Conservation (phyloP, 2,888 invertebrate genomes). For the Sicus ferrugineus region DNA sequence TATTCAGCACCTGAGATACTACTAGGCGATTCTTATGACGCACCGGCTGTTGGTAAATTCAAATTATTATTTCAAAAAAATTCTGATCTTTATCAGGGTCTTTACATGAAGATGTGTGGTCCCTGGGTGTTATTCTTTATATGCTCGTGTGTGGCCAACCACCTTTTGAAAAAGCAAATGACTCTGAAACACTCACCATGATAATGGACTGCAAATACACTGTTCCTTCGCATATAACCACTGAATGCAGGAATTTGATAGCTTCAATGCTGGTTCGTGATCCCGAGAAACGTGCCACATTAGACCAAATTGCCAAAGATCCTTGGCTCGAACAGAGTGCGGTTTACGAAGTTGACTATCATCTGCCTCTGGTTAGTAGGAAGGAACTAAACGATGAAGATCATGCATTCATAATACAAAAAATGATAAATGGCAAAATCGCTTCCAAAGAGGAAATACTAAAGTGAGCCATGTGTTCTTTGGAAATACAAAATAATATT, state of each 20-base stretch:
- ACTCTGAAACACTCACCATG: constrained; percentile 98
- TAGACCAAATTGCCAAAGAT: constrained; percentile 87
- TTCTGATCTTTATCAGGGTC: neutral
- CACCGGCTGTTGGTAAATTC: constrained; percentile 90
- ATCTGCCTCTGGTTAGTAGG: constrained; percentile 83
- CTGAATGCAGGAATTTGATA: constrained; percentile 88
- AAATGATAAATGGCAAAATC: constrained; percentile 95
- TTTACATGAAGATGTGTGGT: constrained; percentile 97
- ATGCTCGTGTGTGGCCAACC: constrained; percentile 98
- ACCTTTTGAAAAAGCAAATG: constrained; percentile 99
- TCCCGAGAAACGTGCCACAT: constrained; percentile 87
- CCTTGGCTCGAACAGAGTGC: constrained; percentile 76
- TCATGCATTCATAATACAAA: constrained; percentile 88
- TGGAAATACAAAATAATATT: too few species aligned
- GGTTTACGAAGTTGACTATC: constrained; percentile 67
- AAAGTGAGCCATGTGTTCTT: too few species aligned
- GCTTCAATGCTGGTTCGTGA: constrained; percentile 92
- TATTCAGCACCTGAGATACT: constrained; percentile 99
- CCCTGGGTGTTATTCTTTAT: constrained; percentile 96
- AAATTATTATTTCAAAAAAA: neutral
- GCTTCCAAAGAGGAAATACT: constrained; percentile 93
- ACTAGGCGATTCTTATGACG: constrained; percentile 97
- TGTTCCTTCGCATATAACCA: constrained; percentile 87
- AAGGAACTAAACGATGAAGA: constrained; percentile 93
- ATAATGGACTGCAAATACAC: constrained; percentile 99